Evolutionary conservation across 2,113 vertebrate genomes (phyloP), one percentile per base, ranked within the genome.

Genomic region (Gnathonemus longibarbis): DNA sequence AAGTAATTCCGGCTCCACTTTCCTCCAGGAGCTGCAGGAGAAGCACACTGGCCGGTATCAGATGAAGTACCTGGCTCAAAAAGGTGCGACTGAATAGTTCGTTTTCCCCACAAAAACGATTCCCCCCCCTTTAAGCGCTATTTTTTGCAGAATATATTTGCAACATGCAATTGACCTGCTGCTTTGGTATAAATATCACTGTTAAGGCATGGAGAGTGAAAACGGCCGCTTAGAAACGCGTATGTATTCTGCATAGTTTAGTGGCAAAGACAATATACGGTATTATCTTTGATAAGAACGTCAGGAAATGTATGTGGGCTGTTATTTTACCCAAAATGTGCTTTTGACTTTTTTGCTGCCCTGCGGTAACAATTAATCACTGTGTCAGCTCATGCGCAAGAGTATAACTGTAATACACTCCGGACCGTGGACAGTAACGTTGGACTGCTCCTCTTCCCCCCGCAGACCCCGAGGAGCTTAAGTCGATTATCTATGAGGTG

Each of bases 21-120:
- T 95, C 91, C 95, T 99, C 5, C 96, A 96, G 92, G 96, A 97
- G 93, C 95, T 99, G 46, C 97, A 95, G 92, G 95, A 95, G 94
- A 96, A 96, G 42, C 97, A 96, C 92, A 97, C 96, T 90, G 94
- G 93, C 91, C 94, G 95, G 92, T 97, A 94, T 46, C 98, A 98
- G 94, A 91, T 93, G 91, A 96, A 93, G 87, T 98, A 98, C 94
- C 95, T 99, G 95, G 92, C 92, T 83, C 97, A 95, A 93, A 99
- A 99, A 98, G 98, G 98, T 99, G 95, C 92, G 91, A 9, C 4
- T 4, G 3, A 35, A 15, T 83, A 13, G 27, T 27, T 35, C n/a
- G 11, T 39, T 42, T 24, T 19, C 11, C 84, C 21, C 13, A 24
- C 13, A 31, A 46, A 52, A 19, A 46, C 80, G 17, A n/a, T 27